Conservation (phyloP, 2,888 invertebrate genomes). For the Ceraclea dissimilis region DNA sequence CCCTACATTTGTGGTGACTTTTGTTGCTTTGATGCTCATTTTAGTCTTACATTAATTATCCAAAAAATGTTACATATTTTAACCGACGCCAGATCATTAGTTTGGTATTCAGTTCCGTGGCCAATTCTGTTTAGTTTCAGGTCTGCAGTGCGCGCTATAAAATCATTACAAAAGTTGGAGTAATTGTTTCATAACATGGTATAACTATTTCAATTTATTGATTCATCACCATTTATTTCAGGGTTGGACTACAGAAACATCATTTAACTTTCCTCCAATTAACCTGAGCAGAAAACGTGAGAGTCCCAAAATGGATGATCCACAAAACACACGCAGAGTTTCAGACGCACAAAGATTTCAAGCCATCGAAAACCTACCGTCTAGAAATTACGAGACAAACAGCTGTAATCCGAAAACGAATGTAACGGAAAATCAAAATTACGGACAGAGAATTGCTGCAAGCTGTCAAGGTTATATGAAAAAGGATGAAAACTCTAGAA, state of each 20-base stretch:
- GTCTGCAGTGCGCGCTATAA: too few species aligned
- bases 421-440: not conserved
- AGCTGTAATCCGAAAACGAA: not conserved
- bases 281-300: not conserved
- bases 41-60: too few species aligned
- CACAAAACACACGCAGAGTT: not conserved
- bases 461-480: not conserved
- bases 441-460: not conserved
- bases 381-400: not conserved
- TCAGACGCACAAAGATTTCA: not conserved
- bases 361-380: not conserved
- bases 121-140: too few species aligned
- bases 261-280: constrained; percentile 28
- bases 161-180: too few species aligned
- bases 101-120: too few species aligned
- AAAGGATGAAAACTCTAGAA: not conserved
- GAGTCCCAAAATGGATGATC: not conserved
- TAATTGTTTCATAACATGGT: too few species aligned
- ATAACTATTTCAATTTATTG: too few species aligned
- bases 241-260: constrained; percentile 39
- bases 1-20: too few species aligned
- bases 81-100: too few species aligned
- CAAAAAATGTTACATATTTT: too few species aligned
- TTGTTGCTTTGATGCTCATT: too few species aligned
- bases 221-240: too few species aligned